Conservation (phyloP, 2,888 invertebrate genomes). For the Acrocera orbiculus region DNA sequence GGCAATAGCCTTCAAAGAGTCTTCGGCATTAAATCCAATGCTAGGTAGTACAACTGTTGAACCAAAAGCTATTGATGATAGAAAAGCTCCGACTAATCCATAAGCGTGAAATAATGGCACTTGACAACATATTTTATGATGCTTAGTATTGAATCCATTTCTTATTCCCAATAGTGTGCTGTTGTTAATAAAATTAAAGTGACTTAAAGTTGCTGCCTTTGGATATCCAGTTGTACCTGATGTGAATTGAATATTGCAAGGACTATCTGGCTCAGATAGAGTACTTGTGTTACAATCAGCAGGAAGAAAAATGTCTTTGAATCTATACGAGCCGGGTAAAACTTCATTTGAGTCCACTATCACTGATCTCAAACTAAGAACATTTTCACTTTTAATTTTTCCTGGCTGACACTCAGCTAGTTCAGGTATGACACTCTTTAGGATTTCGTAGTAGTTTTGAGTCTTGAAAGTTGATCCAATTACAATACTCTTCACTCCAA, state of each 20-base stretch:
- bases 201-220: conserved; percentile 55
- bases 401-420: conserved; percentile 31
- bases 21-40: conserved; percentile 40
- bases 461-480: conserved; percentile 42
- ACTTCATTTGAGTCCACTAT: conserved; percentile 36
- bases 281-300: conserved; percentile 28
- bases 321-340: conserved; percentile 33
- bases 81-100: conserved; percentile 46
- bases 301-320: conserved; percentile 28
- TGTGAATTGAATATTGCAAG: conserved; percentile 66
- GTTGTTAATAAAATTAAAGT: conserved; percentile 62
- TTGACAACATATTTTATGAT: conserved; percentile 38
- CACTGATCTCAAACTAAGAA: conserved; percentile 38
- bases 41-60: conserved; percentile 43
- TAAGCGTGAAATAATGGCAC: conserved; percentile 73
- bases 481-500: conserved; percentile 47
- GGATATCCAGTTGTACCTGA: conserved; percentile 65
- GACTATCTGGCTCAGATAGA: conserved; percentile 43
- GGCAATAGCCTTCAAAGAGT: conserved; percentile 42
- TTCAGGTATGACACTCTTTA: conserved; percentile 42
- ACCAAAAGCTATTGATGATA: conserved; percentile 41
- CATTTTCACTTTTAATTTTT: conserved; percentile 28
- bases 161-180: conserved; percentile 42
- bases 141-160: conserved; percentile 26
- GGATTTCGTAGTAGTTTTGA: conserved; percentile 47